phyloP scores from a whole-genome alignment of 2,888 invertebrate species.

The Drosophila trichaetosa region DNA sequence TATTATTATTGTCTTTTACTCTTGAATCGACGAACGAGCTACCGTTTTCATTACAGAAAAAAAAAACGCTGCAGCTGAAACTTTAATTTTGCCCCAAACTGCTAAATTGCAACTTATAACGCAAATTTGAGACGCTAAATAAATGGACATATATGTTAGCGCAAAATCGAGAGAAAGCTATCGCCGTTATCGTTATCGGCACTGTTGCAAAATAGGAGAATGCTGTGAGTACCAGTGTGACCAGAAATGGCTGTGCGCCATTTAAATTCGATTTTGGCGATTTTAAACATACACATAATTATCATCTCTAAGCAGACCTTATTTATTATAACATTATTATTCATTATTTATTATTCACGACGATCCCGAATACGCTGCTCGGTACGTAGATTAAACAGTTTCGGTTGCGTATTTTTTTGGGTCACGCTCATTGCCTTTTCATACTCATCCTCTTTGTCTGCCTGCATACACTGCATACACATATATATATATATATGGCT shows the following conservation, averaged over 20 bases:
- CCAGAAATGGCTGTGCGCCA: constrained; percentile 6
- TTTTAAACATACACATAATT: neutral
- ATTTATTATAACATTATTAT: neutral
- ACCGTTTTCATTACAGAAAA: constrained; percentile 16
- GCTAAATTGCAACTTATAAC: constrained; percentile 52
- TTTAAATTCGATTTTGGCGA: constrained; percentile 16
- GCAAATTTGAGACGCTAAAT: constrained; percentile 30
- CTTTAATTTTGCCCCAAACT: constrained; percentile 45
- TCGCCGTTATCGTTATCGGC: constrained; percentile 7
- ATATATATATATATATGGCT: neutral
- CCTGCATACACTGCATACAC: neutral
- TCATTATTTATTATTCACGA: constrained; percentile 56
- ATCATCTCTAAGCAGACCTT: too few species aligned
- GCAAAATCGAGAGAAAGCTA: constrained; percentile 14
- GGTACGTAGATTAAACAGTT: constrained; percentile 80
- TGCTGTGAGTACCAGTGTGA: constrained; percentile 18
- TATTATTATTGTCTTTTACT: neutral
- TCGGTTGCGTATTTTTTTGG: constrained; percentile 32
- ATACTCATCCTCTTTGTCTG: constrained; percentile 6
- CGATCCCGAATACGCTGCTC: constrained; percentile 81
- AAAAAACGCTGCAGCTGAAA: constrained; percentile 16
- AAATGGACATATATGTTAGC: constrained; percentile 4
- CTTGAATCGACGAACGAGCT: constrained; percentile 4
- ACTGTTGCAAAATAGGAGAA: neutral
- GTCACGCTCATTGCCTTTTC: constrained; percentile 30